Conservation (phyloP, 2,113 vertebrate genomes). For the Oryzias celebensis region DNA sequence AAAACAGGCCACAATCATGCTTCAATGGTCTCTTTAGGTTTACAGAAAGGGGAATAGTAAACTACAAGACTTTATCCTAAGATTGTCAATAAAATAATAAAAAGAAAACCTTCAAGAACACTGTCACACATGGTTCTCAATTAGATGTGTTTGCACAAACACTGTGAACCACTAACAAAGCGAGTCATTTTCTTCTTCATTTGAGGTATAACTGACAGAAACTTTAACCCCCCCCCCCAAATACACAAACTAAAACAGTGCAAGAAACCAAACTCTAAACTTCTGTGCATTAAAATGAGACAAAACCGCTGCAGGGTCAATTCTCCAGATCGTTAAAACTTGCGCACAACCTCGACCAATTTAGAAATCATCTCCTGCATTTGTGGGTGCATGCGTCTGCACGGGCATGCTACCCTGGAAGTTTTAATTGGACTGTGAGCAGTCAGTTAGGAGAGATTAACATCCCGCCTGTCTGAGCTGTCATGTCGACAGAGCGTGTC, state of each 20-base stretch:
- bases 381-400: conserved; percentile 20
- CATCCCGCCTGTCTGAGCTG: conserved; percentile 73
- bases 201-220: not conserved
- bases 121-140: not conserved
- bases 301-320: conserved; percentile 34
- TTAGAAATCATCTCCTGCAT: conserved; percentile 35
- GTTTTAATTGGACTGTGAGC: conserved; percentile 76
- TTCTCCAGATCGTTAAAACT: conserved; percentile 60
- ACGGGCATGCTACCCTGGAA: conserved; percentile 55
- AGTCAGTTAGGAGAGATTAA: conserved; percentile 76
- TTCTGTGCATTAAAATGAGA: conserved; percentile 30
- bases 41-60: no score
- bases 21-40: no score
- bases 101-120: not conserved
- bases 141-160: not conserved
- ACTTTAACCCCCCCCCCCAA: not conserved
- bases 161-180: not conserved
- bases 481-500: conserved; percentile 72
- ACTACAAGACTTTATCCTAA: not conserved
- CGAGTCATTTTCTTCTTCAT: not conserved
- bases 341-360: conserved; percentile 55
- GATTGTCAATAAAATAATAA: not conserved
- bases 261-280: conserved; percentile 16
- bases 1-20: no score
- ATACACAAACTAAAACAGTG: conserved; percentile 3